These are phyloP conservation scores for Schizotus pectinicornis DNA, from an alignment of 2,888 invertebrate species.

Conservation along the genomic window DNA sequence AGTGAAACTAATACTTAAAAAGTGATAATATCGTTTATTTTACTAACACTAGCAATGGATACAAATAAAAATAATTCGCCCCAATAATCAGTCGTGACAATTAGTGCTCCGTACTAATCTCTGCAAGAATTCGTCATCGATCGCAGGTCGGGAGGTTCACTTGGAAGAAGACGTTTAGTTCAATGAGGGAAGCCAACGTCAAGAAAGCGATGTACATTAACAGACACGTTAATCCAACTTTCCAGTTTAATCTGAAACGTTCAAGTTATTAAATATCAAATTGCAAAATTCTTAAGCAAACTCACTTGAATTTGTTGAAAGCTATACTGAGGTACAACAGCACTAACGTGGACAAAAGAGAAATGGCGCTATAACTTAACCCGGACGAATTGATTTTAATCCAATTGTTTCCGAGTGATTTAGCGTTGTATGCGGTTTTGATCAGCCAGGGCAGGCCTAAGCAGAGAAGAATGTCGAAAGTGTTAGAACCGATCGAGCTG, in stretches of 20 bases:
- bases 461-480: conserved; percentile 87
- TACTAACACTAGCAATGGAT: too few relatives aligned
- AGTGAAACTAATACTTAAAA: too few relatives aligned
- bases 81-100: conserved; percentile 10
- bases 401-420: conserved; percentile 63
- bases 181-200: conserved; percentile 72
- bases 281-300: conserved; percentile 7
- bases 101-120: conserved; percentile 7
- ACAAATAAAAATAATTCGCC: too few relatives aligned
- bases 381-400: conserved; percentile 79
- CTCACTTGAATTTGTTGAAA: conserved; percentile 67
- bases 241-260: conserved; percentile 67
- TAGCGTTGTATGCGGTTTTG: conserved; percentile 75
- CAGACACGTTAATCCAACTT: conserved; percentile 71
- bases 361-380: conserved; percentile 76
- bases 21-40: too few relatives aligned
- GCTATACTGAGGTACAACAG: conserved; percentile 71
- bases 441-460: conserved; percentile 89
- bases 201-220: conserved; percentile 72
- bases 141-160: conserved; percentile 77
- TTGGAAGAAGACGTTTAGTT: conserved; percentile 76
- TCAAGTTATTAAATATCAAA: conserved; percentile 6
- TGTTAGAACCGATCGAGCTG: conserved; percentile 89
- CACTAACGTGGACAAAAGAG: conserved; percentile 74
- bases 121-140: conserved; percentile 48